Percentiles rank a stretch among this genome's conserved stretches.
phyloP scores from a whole-genome alignment of 1,140 invertebrate species.

The Grapholita molesta region DNA sequence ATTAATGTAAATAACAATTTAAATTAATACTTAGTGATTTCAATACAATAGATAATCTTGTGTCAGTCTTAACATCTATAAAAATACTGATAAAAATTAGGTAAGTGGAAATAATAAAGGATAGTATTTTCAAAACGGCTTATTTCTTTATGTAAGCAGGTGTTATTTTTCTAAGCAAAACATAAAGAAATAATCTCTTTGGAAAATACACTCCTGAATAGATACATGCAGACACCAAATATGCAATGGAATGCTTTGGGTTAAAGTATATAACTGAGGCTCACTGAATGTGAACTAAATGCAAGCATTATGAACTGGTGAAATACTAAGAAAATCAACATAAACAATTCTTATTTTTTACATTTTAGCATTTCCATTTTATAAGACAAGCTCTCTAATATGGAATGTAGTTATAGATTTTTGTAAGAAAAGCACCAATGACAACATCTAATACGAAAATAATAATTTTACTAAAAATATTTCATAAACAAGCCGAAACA shows the following conservation, averaged over 20 bases:
- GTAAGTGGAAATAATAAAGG: constrained; percentile 33
- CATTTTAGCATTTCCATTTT: neutral
- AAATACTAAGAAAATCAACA: constrained; percentile 27
- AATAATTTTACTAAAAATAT: neutral
- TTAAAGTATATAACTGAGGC: constrained; percentile 1
- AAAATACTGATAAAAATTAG: constrained; percentile 67
- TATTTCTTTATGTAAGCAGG: too few species aligned
- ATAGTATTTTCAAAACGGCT: too few species aligned
- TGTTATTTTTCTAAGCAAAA: too few species aligned
- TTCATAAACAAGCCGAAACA: neutral
- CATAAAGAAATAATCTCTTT: too few species aligned
- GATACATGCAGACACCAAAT: constrained; percentile 39
- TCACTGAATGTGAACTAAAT: constrained; percentile 35
- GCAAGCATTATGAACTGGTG: constrained; percentile 31
- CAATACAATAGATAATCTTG: constrained; percentile 70
- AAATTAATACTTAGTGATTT: constrained; percentile 64
- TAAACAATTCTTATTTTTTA: constrained; percentile 19
- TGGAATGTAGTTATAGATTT: constrained; percentile 21
- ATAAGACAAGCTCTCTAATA: constrained; percentile 5
- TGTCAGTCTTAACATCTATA: constrained; percentile 73
- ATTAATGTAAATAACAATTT: constrained; percentile 40
- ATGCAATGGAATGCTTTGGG: constrained; percentile 45
- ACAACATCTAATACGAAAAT: neutral
- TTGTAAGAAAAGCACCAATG: constrained; percentile 22
- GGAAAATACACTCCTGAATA: too few species aligned